Evolutionary conservation across 1,140 invertebrate species (phyloP).

Genomic region (Leptinotarsa lineolata): DNA sequence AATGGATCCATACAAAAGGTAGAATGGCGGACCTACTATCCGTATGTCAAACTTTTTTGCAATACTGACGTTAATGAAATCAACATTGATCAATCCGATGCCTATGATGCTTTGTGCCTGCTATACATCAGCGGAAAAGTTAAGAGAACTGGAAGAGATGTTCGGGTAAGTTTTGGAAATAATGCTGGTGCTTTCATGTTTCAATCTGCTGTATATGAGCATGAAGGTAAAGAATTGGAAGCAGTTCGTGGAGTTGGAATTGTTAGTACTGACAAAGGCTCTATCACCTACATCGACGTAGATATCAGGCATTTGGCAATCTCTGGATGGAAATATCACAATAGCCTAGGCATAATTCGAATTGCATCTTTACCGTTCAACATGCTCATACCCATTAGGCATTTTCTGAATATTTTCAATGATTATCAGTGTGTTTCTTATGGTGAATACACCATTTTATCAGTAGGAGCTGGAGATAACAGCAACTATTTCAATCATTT

Average conservation of each 20-base stretch:
- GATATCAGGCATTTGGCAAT: background rate
- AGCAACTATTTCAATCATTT: too few species aligned
- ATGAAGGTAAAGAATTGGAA: conserved; percentile 10
- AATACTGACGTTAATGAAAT: conserved; percentile 6
- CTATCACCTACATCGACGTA: background rate
- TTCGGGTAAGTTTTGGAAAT: background rate
- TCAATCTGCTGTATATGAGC: background rate
- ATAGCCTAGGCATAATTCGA: too few species aligned
- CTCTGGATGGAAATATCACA: background rate
- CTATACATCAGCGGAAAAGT: conserved; percentile 9
- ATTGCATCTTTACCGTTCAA: too few species aligned
- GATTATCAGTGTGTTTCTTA: too few species aligned
- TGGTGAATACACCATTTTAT: too few species aligned
- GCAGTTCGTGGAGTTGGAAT: background rate
- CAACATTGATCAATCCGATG: too few species aligned
- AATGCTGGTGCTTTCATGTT: conserved; percentile 10
- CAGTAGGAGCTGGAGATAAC: too few species aligned
- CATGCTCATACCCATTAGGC: too few species aligned
- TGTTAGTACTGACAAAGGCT: background rate
- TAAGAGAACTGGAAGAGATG: background rate
- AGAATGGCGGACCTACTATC: conserved; percentile 8
- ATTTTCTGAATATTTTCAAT: too few species aligned
- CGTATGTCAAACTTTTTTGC: conserved; percentile 1
- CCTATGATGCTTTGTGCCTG: conserved; percentile 1
- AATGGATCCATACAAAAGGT: conserved; percentile 10